These are phyloP conservation scores for Pyrgilauda ruficollis DNA, from an alignment of 2,113 vertebrate species.

Conservation along the genomic window DNA sequence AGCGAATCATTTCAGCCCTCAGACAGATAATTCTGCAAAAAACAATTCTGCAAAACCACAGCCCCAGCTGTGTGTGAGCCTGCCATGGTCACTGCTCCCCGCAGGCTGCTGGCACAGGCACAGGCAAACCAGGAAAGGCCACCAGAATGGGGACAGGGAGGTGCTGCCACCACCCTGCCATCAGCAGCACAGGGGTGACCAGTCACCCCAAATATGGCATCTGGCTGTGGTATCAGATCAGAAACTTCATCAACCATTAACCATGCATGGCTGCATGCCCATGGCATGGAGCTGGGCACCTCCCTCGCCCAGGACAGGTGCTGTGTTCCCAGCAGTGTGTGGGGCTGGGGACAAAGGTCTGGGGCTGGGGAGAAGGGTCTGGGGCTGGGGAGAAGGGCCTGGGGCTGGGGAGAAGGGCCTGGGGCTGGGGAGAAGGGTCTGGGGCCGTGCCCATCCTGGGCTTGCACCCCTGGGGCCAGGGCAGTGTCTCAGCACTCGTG, in stretches of 20 bases:
- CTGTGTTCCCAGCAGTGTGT: accelerated
- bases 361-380: accelerated
- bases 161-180: accelerated
- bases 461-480: not conserved
- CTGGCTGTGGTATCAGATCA: accelerated
- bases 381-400: not conserved
- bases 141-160: not conserved
- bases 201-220: not conserved
- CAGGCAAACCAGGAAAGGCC: accelerated
- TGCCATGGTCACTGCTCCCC: accelerated
- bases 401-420: not conserved
- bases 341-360: not conserved
- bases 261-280: accelerated
- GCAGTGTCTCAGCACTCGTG: not conserved
- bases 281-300: accelerated
- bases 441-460: accelerated
- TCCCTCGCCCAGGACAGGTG: not conserved
- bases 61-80: not conserved
- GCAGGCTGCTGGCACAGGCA: not conserved
- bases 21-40: not conserved
- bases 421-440: not conserved
- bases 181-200: not conserved
- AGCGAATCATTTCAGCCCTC: not conserved
- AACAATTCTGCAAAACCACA: too few species aligned
- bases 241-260: not conserved